Conservation (phyloP, 2,113 vertebrate genomes). For the Chlamydotis undulata region DNA sequence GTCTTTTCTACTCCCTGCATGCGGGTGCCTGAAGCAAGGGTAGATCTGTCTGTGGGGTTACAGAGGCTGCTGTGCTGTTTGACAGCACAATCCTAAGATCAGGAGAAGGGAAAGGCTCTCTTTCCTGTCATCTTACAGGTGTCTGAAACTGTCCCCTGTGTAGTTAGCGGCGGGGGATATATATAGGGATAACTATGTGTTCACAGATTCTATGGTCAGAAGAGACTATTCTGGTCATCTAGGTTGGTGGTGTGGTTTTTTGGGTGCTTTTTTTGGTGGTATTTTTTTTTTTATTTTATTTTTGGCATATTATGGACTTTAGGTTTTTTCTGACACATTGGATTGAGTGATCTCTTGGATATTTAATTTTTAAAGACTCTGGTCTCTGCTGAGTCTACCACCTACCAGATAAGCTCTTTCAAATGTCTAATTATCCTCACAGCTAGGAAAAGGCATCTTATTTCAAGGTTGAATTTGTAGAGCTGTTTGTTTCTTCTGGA, state of each 20-base stretch:
- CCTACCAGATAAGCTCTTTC: slow-evolving; percentile 9
- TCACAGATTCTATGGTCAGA: neutral
- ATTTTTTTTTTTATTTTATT: no score
- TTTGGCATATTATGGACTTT: neutral
- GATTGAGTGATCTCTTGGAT: neutral
- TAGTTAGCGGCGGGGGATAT: neutral
- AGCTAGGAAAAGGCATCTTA: neutral
- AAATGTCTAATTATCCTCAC: neutral
- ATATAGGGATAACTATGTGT: neutral
- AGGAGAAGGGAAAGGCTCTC: neutral
- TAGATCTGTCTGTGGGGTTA: neutral
- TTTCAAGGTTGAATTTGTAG: neutral
- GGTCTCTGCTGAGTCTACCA: neutral
- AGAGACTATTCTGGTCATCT: neutral
- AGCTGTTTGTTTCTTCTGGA: neutral
- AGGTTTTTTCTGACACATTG: neutral
- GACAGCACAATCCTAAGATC: neutral
- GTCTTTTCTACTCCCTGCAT: neutral
- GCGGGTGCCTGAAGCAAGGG: neutral
- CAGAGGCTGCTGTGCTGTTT: neutral
- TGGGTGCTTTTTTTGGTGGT: neutral
- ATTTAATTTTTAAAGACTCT: neutral
- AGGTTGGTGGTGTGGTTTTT: neutral
- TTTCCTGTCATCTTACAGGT: neutral
- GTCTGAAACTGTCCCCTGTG: neutral